These are phyloP conservation scores for Balaenoptera acutorostrata DNA, from an alignment of 2,113 vertebrate species.

Conservation along the genomic window DNA sequence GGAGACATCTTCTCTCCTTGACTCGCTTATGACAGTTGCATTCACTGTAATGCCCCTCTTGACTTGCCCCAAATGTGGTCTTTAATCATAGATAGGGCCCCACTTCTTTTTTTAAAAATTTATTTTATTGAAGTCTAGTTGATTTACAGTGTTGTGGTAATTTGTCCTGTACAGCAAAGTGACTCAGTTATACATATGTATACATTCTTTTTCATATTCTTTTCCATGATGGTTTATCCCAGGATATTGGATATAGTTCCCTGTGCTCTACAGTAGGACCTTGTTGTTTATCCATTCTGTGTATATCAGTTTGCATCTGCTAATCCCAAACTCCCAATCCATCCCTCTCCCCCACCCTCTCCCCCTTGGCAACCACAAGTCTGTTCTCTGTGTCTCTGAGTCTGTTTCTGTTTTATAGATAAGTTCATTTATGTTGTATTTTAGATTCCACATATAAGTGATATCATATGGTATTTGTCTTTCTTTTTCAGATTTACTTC, in stretches of 20 bases:
- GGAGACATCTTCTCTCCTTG: neutral
- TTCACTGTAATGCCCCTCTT: neutral
- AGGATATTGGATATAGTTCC: neutral
- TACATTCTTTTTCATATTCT: neutral
- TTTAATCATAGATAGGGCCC: rapidly evolving
- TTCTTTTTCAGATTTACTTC: neutral
- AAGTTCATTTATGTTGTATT: neutral
- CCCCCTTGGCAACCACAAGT: neutral
- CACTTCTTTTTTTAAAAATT: neutral
- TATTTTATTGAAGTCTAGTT: neutral
- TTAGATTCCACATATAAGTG: neutral
- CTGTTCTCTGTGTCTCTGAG: neutral
- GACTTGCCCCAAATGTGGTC: neutral
- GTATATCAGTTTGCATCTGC: neutral
- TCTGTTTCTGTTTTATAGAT: neutral
- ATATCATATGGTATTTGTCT: neutral
- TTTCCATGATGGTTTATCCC: neutral
- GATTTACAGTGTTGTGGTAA: neutral
- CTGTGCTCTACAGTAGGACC: neutral
- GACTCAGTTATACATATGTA: neutral
- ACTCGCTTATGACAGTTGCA: neutral
- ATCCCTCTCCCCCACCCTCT: neutral
- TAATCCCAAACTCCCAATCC: neutral
- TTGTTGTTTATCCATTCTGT: neutral
- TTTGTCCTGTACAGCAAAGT: neutral